These are phyloP conservation scores for Cecropterus lyciades DNA, from an alignment of 1,140 invertebrate genomes.

Conservation along the genomic window DNA sequence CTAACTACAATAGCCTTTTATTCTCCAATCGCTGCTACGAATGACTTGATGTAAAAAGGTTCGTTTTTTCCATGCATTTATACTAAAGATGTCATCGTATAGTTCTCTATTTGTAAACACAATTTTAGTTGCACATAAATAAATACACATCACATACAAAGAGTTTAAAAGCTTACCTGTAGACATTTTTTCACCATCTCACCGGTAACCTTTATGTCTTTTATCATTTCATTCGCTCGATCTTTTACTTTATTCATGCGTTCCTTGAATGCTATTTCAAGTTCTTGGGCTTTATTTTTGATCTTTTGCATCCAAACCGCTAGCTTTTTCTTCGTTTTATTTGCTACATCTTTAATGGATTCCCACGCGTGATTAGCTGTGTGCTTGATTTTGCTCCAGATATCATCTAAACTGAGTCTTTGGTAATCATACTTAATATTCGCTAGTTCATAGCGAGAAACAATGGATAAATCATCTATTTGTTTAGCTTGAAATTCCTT, in stretches of 20 bases:
- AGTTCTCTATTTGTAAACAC: too few species aligned
- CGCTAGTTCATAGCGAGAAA: background rate
- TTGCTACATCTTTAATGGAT: constrained; percentile 43
- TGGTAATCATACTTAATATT: constrained; percentile 7
- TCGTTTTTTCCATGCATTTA: too few species aligned
- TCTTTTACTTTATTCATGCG: constrained; percentile 41
- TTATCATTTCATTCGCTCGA: constrained; percentile 42
- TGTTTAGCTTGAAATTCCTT: constrained; percentile 5
- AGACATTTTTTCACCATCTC: constrained; percentile 47
- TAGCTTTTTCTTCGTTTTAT: constrained; percentile 42
- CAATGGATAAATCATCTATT: background rate
- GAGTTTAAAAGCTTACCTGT: constrained; percentile 34
- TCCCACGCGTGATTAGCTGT: constrained; percentile 47
- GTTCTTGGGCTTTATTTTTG: constrained; percentile 41
- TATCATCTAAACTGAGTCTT: constrained; percentile 34
- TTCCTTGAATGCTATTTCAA: constrained; percentile 36
- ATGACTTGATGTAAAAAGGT: too few species aligned
- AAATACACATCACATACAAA: too few species aligned
- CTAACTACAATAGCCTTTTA: too few species aligned
- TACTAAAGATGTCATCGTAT: too few species aligned
- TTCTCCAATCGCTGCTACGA: too few species aligned
- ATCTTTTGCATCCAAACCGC: constrained; percentile 41
- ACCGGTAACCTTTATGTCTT: constrained; percentile 34
- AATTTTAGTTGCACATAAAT: too few species aligned
- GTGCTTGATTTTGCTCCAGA: constrained; percentile 49